These are phyloP conservation scores for Acipenser ruthenus DNA, from an alignment of 2,797 vertebrate species.

Conservation along the genomic window DNA sequence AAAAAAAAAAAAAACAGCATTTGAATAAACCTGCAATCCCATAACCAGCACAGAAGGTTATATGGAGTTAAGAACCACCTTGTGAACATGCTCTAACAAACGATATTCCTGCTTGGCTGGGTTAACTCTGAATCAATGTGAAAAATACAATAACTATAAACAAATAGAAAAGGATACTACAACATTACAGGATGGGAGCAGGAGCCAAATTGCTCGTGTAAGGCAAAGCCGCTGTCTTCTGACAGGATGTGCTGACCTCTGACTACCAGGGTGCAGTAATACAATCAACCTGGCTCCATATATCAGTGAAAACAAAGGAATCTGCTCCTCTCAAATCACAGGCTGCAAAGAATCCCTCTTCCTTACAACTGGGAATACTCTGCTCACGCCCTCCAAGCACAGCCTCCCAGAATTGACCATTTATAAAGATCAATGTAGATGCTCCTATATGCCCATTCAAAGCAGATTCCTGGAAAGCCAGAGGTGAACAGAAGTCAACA, in stretches of 20 bases:
- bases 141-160: slow-evolving; percentile 14
- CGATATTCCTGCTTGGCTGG: slow-evolving; percentile 15
- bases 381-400: no score
- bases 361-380: no score
- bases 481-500: not conserved
- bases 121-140: slow-evolving; percentile 28
- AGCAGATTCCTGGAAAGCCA: not conserved
- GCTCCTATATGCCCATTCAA: not conserved
- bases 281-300: slow-evolving; percentile 3
- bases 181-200: not conserved
- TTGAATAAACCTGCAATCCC: slow-evolving; percentile 5
- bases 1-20: slow-evolving; percentile 2
- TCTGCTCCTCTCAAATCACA: not conserved
- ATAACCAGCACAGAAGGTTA: slow-evolving; percentile 8
- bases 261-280: slow-evolving; percentile 1
- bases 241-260: not conserved
- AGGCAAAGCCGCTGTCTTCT: slow-evolving; percentile 2
- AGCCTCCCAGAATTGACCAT: not conserved
- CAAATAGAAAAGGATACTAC: slow-evolving; percentile 19
- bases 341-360: no score
- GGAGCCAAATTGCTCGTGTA: not conserved
- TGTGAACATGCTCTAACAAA: slow-evolving; percentile 19
- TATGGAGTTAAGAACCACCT: slow-evolving; percentile 22
- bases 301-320: slow-evolving; percentile 1
- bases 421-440: not conserved